Evolutionary conservation across 1,140 invertebrate species (phyloP).

Genomic region (Stegodyphus dumicola): DNA sequence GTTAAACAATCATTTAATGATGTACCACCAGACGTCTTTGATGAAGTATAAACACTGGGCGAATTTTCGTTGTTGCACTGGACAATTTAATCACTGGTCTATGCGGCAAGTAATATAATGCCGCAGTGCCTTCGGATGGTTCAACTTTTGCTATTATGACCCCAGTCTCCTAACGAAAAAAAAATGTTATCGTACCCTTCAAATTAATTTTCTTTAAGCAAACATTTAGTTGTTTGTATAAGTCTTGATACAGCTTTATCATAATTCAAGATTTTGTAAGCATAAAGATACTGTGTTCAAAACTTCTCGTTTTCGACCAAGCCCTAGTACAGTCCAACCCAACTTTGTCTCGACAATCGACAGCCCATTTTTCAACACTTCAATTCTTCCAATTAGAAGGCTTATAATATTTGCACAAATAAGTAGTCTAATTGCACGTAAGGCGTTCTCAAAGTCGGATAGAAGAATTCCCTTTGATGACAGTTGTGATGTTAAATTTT

Average conservation of each 20-base stretch:
- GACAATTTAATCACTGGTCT: slow-evolving; percentile 8
- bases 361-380: neutral
- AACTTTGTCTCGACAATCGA: neutral
- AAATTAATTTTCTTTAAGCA: neutral
- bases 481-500: neutral
- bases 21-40: neutral
- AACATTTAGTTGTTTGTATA: neutral
- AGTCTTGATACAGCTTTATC: neutral
- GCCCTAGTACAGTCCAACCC: slow-evolving; percentile 6
- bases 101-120: slow-evolving; percentile 11
- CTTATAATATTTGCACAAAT: neutral
- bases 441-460: neutral
- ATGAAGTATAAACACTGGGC: neutral
- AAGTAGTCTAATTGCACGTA: neutral
- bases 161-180: neutral
- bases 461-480: neutral
- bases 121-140: neutral
- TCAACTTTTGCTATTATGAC: neutral
- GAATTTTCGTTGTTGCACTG: slow-evolving; percentile 11
- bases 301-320: neutral
- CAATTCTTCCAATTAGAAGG: slow-evolving; percentile 7
- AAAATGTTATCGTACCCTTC: neutral
- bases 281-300: neutral
- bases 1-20: slow-evolving; percentile 16
- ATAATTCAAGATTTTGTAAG: neutral